Percentiles rank a stretch among this genome's conserved stretches.
These are phyloP conservation scores for Cyclargus thomasi DNA, from an alignment of 1,140 invertebrate genomes.

Conservation along the genomic window DNA sequence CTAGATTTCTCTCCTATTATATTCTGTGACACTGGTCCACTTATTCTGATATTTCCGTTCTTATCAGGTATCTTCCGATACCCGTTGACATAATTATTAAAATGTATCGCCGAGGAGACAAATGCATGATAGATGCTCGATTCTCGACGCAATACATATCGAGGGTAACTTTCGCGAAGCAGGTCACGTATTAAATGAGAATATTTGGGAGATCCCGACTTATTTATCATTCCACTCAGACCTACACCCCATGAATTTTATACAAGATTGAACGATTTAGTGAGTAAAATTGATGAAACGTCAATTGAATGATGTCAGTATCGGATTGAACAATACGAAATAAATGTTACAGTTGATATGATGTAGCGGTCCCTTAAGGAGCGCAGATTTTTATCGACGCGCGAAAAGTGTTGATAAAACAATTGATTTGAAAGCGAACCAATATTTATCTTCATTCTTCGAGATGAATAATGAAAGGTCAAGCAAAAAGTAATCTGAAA, in stretches of 20 bases:
- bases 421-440: background rate
- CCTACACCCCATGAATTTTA: slow-evolving; percentile 73
- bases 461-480: background rate
- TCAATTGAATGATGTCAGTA: slow-evolving; percentile 59
- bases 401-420: background rate
- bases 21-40: background rate
- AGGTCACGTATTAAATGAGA: slow-evolving; percentile 75
- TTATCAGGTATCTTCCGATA: background rate
- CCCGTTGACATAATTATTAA: slow-evolving; percentile 1
- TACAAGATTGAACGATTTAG: slow-evolving; percentile 74
- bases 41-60: background rate
- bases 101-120: slow-evolving; percentile 14
- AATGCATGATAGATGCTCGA: slow-evolving; percentile 27
- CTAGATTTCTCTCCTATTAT: no score
- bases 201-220: slow-evolving; percentile 69
- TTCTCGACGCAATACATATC: slow-evolving; percentile 57
- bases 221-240: slow-evolving; percentile 72
- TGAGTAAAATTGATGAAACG: slow-evolving; percentile 69
- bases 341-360: slow-evolving; percentile 21
- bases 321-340: slow-evolving; percentile 45
- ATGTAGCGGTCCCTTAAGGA: background rate
- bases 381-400: background rate
- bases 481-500: background rate
- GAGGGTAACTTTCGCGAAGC: slow-evolving; percentile 56
- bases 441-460: background rate